Evolutionary conservation across 2,888 invertebrate species (phyloP), one percentile per base, ranked within the genome.

Genomic region (Eugnorisma glareosa): DNA sequence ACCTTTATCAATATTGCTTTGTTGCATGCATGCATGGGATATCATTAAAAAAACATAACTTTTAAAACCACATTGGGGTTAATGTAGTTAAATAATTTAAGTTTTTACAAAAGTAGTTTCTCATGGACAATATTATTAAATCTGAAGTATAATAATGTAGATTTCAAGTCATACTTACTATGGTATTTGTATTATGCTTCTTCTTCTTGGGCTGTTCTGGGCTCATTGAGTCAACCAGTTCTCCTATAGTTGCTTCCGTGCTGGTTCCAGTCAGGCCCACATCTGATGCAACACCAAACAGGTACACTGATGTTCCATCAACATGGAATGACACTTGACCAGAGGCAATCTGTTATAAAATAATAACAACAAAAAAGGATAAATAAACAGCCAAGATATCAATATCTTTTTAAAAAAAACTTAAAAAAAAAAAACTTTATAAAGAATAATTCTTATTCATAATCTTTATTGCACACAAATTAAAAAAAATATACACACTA

Each of bases 291-390:
- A 95, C 96, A 86, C 97, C 98, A 90, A 98, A 97, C 72, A 98
- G 94, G 91, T 97, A 98, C 4, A 98, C 96, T 79, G 97, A 97
- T 59, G 97, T 97, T 40, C 97, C 97, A 84, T 97, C 95, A 86
- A 98, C 97, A 89, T 97, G 97, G 91, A 98, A 98, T 73, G 98
- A 98, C 51, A 98, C 97, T 92, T 97, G 97, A 2, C 98, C 98
- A 77, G 98, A 97, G 48, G 98, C 97, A 87, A 98, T 97, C 96
- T 97, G 86, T 37, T 90, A 18, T 13, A 69, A 35, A 71, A 63
- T 24, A 64, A 40, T 51, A 7, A 28, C 8, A 24, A 61, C 6
- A 64, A 69, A 59, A 73, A 18, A 43, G 13, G 3, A n/a, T 79
- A 15, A 66, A 31, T 45, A 24, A 18, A 43, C 15, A 45, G 15